Base-by-base conservation (phyloP, 2,888 invertebrate species). In the Drosophila prostipennis region DNA sequence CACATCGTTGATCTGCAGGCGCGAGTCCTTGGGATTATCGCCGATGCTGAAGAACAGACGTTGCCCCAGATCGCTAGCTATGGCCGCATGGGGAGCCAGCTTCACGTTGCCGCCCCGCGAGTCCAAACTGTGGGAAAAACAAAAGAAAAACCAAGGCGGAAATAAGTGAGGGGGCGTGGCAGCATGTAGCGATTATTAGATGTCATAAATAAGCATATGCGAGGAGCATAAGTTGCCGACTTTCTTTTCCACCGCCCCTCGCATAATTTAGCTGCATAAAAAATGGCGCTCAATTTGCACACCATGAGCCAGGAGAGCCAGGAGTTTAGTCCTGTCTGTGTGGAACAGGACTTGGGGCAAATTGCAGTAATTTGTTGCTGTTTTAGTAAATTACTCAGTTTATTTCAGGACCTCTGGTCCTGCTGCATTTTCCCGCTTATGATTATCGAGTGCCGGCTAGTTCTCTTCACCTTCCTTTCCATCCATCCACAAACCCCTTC, bases 61-160 rank as follows among this genome's bases (percentile, higher is more conserved):
- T 46, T 94, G 93, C 10, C 96, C 96, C 75, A 96, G 94, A 89
- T 96, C 96, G 79, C 96, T 95, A 78, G 95, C 95, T 77, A 96
- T 95, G 36, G 96, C 96, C 93, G 96, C 95, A 91, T 97, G 96
- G 51, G 95, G 94, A 10, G 94, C 94, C 79, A 93, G 90, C 75
- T 93, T 92, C 68, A 96, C 93, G 23, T 95, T 94, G 6, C 95
- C 95, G 75, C 94, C 94, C 80, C 96, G 93, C 81, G 96, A 96
- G 92, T 96, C 96, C 92, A 96, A 93, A 83, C 96, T 96, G 93
- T 16, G 1, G 34, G 10, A 5, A 26, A 23, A 16, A 23, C 40
- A 13, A 13, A 32, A 5, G 23, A 5, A 19, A 14, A 19, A 63
- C 13, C 23, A 37, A 6, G n/a, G 14, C 10, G 42, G 51, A 72